Conservation (phyloP, 2,797 vertebrate species). For the Aplochiton taeniatus region DNA sequence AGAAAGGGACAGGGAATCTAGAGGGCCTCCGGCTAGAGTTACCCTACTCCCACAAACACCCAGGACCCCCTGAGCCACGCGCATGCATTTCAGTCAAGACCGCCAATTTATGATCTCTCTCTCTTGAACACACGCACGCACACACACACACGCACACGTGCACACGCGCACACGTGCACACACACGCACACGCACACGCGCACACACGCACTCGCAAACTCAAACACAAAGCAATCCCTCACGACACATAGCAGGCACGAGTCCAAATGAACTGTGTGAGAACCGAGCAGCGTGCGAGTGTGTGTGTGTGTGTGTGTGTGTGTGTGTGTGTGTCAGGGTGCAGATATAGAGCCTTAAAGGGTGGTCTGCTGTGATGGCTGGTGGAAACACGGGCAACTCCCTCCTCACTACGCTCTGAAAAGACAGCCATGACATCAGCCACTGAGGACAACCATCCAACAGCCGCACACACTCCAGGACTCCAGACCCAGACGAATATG, state of each 20-base stretch:
- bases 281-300: conserved; percentile 6
- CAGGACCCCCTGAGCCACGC: conserved; percentile 36
- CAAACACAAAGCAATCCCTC: conserved; percentile 28
- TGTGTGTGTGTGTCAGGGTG: conserved; percentile 25
- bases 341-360: too few relatives aligned
- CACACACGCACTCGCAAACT: background rate
- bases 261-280: conserved; percentile 32
- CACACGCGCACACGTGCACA: background rate
- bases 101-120: conserved; percentile 43
- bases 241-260: conserved; percentile 37
- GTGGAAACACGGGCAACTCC: too few relatives aligned
- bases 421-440: too few relatives aligned
- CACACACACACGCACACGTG: background rate
- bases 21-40: conserved; percentile 44
- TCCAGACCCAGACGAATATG: background rate
- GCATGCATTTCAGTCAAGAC: conserved; percentile 33
- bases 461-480: too few relatives aligned
- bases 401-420: too few relatives aligned
- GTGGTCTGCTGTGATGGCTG: too few relatives aligned
- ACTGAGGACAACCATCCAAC: too few relatives aligned
- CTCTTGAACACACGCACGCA: too few relatives aligned
- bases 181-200: background rate
- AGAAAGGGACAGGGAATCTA: too few relatives aligned
- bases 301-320: conserved; percentile 12
- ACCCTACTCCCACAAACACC: conserved; percentile 45